phyloP scores from a whole-genome alignment of 2,113 vertebrate genomes.

The Centropristis striata region DNA sequence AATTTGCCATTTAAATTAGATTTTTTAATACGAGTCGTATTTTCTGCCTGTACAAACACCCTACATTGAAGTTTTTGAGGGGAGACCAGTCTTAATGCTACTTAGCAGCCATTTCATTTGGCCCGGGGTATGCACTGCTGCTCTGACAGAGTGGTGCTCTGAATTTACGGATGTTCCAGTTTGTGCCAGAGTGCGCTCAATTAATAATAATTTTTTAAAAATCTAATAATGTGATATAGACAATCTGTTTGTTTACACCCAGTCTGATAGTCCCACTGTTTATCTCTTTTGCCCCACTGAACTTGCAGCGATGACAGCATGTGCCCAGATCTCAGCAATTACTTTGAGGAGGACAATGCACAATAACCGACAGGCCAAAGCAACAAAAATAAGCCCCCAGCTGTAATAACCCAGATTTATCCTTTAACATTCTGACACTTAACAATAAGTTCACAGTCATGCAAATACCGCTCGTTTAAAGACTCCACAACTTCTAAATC shows the following conservation, averaged over 20 bases:
- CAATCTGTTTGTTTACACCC: background rate
- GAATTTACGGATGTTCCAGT: no score
- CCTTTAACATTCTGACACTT: conserved; percentile 17
- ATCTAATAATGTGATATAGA: background rate
- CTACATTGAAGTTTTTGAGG: no score
- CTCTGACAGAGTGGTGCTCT: no score
- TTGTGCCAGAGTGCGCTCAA: no score
- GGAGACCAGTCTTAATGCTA: no score
- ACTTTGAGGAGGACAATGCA: background rate
- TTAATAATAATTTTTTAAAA: no score
- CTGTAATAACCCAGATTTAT: conserved; percentile 43
- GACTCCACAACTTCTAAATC: conserved; percentile 50
- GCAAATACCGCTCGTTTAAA: conserved; percentile 32
- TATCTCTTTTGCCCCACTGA: background rate
- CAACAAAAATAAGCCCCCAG: conserved; percentile 20
- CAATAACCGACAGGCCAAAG: background rate
- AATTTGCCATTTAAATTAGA: no score
- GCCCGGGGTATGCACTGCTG: no score
- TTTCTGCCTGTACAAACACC: no score
- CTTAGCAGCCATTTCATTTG: no score
- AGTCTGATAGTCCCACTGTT: background rate
- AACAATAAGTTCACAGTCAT: conserved; percentile 28
- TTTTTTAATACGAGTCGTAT: no score
- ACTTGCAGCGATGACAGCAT: background rate
- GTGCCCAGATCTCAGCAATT: background rate